Evolutionary conservation across 2,797 vertebrate species (phyloP), one percentile per base, ranked within the genome.

Genomic region (Cryptoprocta ferox): DNA sequence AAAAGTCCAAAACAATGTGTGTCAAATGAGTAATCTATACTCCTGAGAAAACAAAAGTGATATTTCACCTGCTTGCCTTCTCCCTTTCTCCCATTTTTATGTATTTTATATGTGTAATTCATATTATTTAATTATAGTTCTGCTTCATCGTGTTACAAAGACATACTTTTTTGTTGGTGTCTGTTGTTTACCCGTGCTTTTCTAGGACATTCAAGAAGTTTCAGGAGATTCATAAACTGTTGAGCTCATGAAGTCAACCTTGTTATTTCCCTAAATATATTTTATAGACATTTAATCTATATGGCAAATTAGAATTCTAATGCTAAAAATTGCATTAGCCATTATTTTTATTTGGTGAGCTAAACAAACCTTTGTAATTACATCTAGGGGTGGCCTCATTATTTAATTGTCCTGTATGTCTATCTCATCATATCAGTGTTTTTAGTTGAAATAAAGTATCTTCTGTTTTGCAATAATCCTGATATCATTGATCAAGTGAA

Each of bases 361-460:
- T 84, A 95, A 97, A 30, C 14, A 94, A 73, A 92, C 50, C 6
- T 65, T 48, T 80, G 7, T 26, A 21, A 94, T 12, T 91, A 10
- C 6, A 42, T 84, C 66, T n/a, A 70, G 11, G 78, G 80, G 5
- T 24, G 53, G 5, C 3, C 42, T 86, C 24, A 26, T 63, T 92
- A 61, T 89, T 48, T 82, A 87, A 78, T 89, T 79, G 53, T 3
- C 14, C 9, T 35, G 21, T 32, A 21, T 28, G 6, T 68, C 87
- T 39, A 68, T 71, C 28, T 84, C 16, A 88, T 80, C 91, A 65
- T 85, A 94, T 68, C 32, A 84, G 35, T 85, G 42, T 68, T 48
- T 70, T 97, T 66, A 86, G 21, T 71, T 89, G 26, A 93, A 89
- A 95, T 68, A 4, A 78, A 68, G 16, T 18, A 37, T 68, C 16